Base-by-base conservation (phyloP, 2,113 vertebrate species). In the Poeciliopsis turrubarensis region DNA sequence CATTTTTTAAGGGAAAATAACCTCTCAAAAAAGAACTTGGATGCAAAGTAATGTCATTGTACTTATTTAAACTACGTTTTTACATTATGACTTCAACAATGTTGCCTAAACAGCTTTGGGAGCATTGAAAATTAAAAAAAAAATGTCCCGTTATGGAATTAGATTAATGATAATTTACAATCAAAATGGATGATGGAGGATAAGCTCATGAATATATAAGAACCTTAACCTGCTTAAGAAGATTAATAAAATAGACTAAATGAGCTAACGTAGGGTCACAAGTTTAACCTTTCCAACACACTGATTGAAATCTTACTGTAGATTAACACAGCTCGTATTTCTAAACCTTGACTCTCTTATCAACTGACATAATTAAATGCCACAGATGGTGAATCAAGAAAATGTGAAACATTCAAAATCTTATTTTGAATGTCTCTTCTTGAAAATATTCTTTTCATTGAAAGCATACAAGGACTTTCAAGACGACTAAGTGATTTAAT, bases 111-210 rank as follows among this genome's bases (percentile, higher is more conserved):
- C 76, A 82, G 64, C 26, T 25, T 37, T 70, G 74, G 70, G 72
- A 83, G 67, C 60, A 83, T 73, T 80, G 14, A 4, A 61, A 64
- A n/a, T 13, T 19, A 47, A 47, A 47, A 47, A 47, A 47, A 47
- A 47, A 47, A 47, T 17, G 44, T 47, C 14, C 60, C 32, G 31
- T 61, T 79, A 57, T 79, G 44, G 73, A 34, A 17, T 54, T 69
- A 65, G 79, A 73, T 44, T 80, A 81, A 89, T 91, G 93, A 91
- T 93, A 92, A 93, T 92, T 37, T 91, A 88, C 83, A 75, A 90
- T 92, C 82, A 91, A 94, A 91, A 89, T 81, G 81, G 76, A 84
- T 73, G 81, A 76, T 26, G 14, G 77, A 82, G 87, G 86, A 84
- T 60, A 41, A 82, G 77, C 78, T 88, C 86, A 92, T 92, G 90